Base-by-base conservation (phyloP, 1,140 invertebrate species). In the Pectinophora gossypiella region DNA sequence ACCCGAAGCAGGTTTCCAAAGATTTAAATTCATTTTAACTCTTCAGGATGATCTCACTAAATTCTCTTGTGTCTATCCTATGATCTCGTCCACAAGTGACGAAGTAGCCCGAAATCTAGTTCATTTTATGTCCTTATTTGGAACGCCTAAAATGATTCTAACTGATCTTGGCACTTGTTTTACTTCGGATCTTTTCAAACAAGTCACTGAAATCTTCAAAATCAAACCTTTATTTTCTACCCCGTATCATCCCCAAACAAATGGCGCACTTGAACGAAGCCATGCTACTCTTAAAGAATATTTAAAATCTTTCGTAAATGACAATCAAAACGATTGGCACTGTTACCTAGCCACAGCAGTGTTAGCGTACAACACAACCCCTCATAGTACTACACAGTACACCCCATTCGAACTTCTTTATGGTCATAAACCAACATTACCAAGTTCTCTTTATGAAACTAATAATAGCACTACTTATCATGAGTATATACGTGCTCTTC, bases 161-260 rank as follows among this genome's bases (percentile, higher is more conserved):
- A 73, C 66, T 0, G 77, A 76, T 44, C 61, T 60, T 60, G 71
- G 74, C 5, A 63, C 55, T 0, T 66, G 68, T 40, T 76, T 78
- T 54, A 60, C 51, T 3, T 62, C 59, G 3, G 55, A 65, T 13
- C 13, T 76, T 15, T 56, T 78, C 4, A 52, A 70, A 61, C 18
- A 55, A 7, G 49, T 67, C 3, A 70, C 57, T 19, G 47, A 56
- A 43, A 21, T 72, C 4, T 54, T 78, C 19, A 50, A 67, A 54
- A 77, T 82, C 6, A 57, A 62, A 20, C 45, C 74, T 22, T 7
- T 75, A 0, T 52, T 61, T 45, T 69, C 71, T 0, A 68, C 68
- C 7, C 59, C 59, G 4, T 68, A 68, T 45, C 61, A 64, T 32
- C 70, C 71, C 1, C 46, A 57, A 52, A 52, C 48, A 12, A 36